Evolutionary conservation across 1,140 invertebrate species (phyloP).

Genomic region (Doryteuthis pealeii): DNA sequence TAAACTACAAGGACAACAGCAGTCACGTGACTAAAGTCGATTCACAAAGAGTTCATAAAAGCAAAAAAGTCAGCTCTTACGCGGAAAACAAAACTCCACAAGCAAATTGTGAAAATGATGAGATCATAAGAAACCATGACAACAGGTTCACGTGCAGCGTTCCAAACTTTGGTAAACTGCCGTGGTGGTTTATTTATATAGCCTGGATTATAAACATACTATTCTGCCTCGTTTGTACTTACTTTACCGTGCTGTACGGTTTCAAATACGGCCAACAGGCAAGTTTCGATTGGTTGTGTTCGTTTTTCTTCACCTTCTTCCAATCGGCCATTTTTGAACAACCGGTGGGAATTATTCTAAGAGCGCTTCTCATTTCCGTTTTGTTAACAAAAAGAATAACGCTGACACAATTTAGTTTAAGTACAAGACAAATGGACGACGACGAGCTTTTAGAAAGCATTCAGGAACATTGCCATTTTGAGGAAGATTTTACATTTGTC

Average conservation of each 20-base stretch:
- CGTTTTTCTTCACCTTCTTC: conserved; percentile 41
- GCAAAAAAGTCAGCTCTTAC: too few species aligned
- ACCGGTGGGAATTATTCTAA: conserved; percentile 34
- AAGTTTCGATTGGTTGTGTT: conserved; percentile 37
- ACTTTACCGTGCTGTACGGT: conserved; percentile 46
- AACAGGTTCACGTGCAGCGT: too few species aligned
- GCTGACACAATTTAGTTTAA: not conserved
- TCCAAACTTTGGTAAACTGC: conserved; percentile 17
- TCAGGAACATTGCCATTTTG: not conserved
- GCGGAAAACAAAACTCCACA: too few species aligned
- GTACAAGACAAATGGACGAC: not conserved
- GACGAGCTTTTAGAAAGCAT: not conserved
- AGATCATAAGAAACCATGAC: too few species aligned
- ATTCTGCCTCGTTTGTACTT: conserved; percentile 27
- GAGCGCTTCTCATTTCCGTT: conserved; percentile 15
- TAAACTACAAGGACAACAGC: too few species aligned
- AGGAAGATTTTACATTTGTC: not conserved
- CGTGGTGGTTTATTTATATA: conserved; percentile 43
- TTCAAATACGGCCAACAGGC: conserved; percentile 38
- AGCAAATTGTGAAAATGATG: too few species aligned
- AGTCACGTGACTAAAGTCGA: too few species aligned
- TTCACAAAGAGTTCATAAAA: too few species aligned
- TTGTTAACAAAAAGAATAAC: too few species aligned
- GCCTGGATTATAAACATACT: conserved; percentile 31
- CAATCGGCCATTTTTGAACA: conserved; percentile 29